phyloP scores from a whole-genome alignment of 2,888 invertebrate genomes.

The Melinaea menophilus region DNA sequence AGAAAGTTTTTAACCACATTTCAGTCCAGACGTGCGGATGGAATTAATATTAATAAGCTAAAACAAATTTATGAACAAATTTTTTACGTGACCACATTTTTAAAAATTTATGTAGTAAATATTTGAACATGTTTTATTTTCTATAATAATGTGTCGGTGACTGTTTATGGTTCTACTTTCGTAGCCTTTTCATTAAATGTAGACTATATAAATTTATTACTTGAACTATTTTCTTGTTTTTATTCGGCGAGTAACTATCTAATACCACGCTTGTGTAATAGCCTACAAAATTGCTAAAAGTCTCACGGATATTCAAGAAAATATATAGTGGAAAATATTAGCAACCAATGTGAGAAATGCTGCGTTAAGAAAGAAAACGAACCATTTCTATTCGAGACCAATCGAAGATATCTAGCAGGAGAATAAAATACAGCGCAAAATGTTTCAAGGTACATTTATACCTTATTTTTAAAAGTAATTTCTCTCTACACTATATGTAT shows the following conservation, averaged over 20 bases:
- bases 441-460: constrained; percentile 20
- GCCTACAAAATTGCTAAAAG: constrained; percentile 6
- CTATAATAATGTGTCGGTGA: background rate
- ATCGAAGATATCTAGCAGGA: constrained; percentile 28
- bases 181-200: too few relatives aligned
- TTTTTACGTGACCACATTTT: constrained; percentile 2
- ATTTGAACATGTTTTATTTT: background rate
- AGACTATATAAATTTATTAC: too few relatives aligned
- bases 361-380: constrained; percentile 34
- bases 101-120: background rate
- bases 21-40: constrained; percentile 2
- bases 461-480: constrained; percentile 16
- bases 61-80: constrained; percentile 6
- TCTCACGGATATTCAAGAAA: constrained; percentile 8
- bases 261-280: too few relatives aligned
- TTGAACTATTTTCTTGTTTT: too few relatives aligned
- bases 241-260: too few relatives aligned
- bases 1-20: constrained; percentile 4
- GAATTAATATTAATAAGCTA: constrained; percentile 6
- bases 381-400: constrained; percentile 46
- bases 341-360: constrained; percentile 26
- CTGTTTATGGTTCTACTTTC: background rate
- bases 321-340: constrained; percentile 24
- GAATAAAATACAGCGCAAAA: constrained; percentile 23
- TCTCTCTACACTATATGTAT: too few relatives aligned